Conservation (phyloP, 2,113 vertebrate species). For the Micronycteris hirsuta region DNA sequence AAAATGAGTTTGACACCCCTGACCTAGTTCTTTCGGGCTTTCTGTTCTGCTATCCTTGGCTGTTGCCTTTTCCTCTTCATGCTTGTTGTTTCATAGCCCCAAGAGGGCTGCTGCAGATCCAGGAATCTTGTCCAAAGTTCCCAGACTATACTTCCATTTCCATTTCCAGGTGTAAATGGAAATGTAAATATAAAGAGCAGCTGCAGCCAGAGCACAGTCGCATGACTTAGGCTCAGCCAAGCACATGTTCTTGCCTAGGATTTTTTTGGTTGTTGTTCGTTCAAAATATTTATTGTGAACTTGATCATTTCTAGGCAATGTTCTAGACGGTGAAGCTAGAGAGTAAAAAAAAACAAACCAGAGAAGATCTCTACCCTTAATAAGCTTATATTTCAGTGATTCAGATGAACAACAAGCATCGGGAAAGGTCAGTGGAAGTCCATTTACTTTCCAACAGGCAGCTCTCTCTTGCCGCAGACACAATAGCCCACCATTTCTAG, state of each 20-base stretch:
- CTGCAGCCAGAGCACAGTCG: not conserved
- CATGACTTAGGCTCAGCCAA: not conserved
- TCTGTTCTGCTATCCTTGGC: not conserved
- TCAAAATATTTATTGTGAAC: not conserved
- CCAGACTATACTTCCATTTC: no score
- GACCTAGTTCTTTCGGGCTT: not conserved
- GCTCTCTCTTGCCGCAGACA: not conserved
- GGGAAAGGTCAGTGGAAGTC: not conserved
- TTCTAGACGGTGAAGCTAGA: not conserved
- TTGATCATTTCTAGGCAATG: not conserved
- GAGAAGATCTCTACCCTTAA: not conserved
- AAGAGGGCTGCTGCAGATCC: not conserved
- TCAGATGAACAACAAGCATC: not conserved
- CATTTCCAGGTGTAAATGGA: no score
- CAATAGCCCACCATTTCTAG: not conserved
- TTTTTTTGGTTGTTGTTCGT: not conserved
- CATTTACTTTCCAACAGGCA: not conserved
- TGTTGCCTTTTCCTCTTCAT: not conserved
- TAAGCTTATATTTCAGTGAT: not conserved
- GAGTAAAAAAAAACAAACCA: not conserved
- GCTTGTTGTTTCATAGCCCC: not conserved
- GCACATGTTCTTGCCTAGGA: not conserved
- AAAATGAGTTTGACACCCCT: no score
- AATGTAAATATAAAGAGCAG: no score
- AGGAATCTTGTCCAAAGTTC: not conserved